phyloP scores from a whole-genome alignment of 92 coral and sea anemone species.

The Actinernus sp. region DNA sequence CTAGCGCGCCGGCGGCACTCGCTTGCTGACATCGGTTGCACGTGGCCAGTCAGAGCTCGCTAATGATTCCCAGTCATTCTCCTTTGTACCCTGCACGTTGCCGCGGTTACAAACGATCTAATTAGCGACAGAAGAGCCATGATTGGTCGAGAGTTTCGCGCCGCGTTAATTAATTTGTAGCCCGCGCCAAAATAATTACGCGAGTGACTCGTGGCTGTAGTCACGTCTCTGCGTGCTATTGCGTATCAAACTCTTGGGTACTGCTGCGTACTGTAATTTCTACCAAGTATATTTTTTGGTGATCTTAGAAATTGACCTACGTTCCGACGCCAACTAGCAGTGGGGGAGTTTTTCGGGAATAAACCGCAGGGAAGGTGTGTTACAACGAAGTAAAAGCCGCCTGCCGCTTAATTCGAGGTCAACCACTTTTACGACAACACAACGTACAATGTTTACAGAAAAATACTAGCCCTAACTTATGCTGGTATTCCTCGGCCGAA shows the following conservation, averaged over 20 bases:
- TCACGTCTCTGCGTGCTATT: no score
- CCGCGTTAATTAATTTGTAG: slow-evolving; percentile 77
- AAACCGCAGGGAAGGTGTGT: slow-evolving; percentile 3
- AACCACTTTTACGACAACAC: slow-evolving; percentile 25
- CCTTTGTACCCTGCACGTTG: slow-evolving; percentile 72
- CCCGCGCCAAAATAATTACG: slow-evolving; percentile 95
- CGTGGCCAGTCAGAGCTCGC: slow-evolving; percentile 86
- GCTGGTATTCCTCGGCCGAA: slow-evolving; percentile 8
- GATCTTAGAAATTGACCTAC: slow-evolving; percentile 16
- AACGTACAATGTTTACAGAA: slow-evolving; percentile 13
- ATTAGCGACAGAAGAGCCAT: slow-evolving; percentile 58
- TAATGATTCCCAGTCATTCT: slow-evolving; percentile 71
- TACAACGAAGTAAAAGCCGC: slow-evolving; percentile 13
- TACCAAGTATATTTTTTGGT: slow-evolving; percentile 8
- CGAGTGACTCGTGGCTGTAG: no score
- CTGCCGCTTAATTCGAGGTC: slow-evolving; percentile 35
- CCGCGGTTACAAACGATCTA: slow-evolving; percentile 87
- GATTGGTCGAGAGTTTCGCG: slow-evolving; percentile 80
- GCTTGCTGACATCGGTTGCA: slow-evolving; percentile 78
- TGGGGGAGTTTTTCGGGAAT: slow-evolving; percentile 26
- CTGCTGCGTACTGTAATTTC: slow-evolving; percentile 4
- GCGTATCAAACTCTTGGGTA: slow-evolving; percentile 36
- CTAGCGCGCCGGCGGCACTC: slow-evolving; percentile 78
- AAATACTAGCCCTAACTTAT: not conserved
- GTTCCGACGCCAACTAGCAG: slow-evolving; percentile 18